phyloP scores from a whole-genome alignment of 2,888 invertebrate species.

The Catotricha subobsoleta region DNA sequence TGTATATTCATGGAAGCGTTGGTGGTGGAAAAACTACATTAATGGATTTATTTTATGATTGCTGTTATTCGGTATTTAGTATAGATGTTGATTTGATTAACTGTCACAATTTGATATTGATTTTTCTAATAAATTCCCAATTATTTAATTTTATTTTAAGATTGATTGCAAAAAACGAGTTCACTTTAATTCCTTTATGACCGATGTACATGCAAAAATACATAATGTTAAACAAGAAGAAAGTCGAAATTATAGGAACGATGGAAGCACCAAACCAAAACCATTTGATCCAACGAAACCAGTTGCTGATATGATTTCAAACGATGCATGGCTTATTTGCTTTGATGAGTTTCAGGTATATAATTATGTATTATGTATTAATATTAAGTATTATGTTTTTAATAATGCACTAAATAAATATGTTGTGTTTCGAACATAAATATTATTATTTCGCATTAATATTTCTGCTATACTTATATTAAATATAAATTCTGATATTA shows the following conservation, averaged over 20 bases:
- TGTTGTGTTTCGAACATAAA: too few species aligned
- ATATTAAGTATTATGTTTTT: too few species aligned
- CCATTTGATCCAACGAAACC: constrained; percentile 90
- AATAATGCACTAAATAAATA: too few species aligned
- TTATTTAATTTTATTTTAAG: constrained; percentile 28
- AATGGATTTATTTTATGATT: constrained; percentile 93
- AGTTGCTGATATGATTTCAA: constrained; percentile 72
- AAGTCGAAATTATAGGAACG: constrained; percentile 32
- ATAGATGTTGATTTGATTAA: background rate
- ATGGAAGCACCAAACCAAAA: constrained; percentile 36
- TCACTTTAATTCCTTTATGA: constrained; percentile 96
- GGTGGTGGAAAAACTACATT: constrained; percentile 97
- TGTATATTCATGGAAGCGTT: constrained; percentile 80
- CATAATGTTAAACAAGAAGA: constrained; percentile 53
- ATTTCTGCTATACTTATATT: too few species aligned
- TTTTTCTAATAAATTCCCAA: too few species aligned
- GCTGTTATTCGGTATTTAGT: constrained; percentile 34
- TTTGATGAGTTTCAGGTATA: constrained; percentile 84
- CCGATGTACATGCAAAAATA: constrained; percentile 68
- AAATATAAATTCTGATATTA: too few species aligned
- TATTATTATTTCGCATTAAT: too few species aligned
- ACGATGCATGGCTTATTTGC: constrained; percentile 82
- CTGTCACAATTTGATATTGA: too few species aligned
- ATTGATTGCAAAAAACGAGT: constrained; percentile 57
- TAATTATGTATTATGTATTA: too few species aligned